phyloP scores from a whole-genome alignment of 2,113 vertebrate genomes.

The Osmerus mordax region DNA sequence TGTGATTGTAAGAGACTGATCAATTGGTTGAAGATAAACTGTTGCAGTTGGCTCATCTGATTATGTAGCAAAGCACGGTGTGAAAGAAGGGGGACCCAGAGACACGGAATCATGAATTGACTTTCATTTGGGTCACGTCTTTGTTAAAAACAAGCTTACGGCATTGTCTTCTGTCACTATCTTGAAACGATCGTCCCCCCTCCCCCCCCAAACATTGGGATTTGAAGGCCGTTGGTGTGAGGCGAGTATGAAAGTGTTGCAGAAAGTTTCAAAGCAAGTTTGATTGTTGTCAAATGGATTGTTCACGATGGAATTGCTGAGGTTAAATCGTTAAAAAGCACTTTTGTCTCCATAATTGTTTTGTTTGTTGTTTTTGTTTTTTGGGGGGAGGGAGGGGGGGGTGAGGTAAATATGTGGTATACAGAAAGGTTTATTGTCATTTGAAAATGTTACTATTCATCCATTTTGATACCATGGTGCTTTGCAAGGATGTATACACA shows the following conservation, averaged over 20 bases:
- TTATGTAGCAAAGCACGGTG: neutral
- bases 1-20: neutral
- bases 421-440: constrained; percentile 7
- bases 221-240: neutral
- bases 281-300: constrained; percentile 17
- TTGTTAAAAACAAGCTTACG: neutral
- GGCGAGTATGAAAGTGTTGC: constrained; percentile 5
- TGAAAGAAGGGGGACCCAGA: neutral
- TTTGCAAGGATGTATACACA: constrained; percentile 86
- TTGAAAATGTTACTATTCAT: constrained; percentile 32
- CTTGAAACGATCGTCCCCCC: neutral
- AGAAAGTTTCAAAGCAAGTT: constrained; percentile 37
- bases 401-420: constrained; percentile 25
- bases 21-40: neutral
- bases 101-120: neutral
- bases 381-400: constrained; percentile 7
- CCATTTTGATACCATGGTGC: constrained; percentile 74
- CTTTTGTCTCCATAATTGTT: constrained; percentile 57
- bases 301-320: constrained; percentile 8
- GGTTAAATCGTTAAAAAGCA: constrained; percentile 54
- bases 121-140: neutral
- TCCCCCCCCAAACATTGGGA: neutral
- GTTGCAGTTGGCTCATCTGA: neutral
- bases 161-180: constrained; percentile 4
- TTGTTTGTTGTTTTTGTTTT: no score